Evolutionary conservation across 1,140 invertebrate species (phyloP).

Genomic region (Trichonephila inaurata): DNA sequence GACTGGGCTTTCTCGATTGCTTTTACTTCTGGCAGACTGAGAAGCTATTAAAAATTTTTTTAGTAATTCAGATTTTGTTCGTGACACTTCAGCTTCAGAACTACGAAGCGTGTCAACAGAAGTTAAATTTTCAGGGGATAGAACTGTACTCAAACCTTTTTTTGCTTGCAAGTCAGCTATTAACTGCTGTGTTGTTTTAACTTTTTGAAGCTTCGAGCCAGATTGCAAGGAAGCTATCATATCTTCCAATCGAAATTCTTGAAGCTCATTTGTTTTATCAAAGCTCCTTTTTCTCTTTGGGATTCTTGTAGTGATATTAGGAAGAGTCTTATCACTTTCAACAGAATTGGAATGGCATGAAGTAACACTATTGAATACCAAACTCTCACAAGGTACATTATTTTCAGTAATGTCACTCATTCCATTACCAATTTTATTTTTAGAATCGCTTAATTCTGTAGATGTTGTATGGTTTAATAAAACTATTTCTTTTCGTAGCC

Average conservation of each 20-base stretch:
- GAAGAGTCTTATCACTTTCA: slow-evolving; percentile 39
- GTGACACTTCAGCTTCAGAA: slow-evolving; percentile 80
- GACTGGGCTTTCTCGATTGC: slow-evolving; percentile 69
- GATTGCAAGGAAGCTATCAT: slow-evolving; percentile 81
- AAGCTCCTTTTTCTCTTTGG: slow-evolving; percentile 74
- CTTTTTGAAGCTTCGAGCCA: slow-evolving; percentile 84
- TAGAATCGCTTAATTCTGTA: slow-evolving; percentile 51
- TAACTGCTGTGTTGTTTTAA: slow-evolving; percentile 92
- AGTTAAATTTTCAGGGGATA: slow-evolving; percentile 80
- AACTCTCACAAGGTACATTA: slow-evolving; percentile 77
- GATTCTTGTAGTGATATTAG: slow-evolving; percentile 44
- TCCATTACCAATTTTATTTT: slow-evolving; percentile 61
- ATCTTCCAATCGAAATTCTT: slow-evolving; percentile 84
- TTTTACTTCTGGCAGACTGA: slow-evolving; percentile 66
- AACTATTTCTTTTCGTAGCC: slow-evolving; percentile 83
- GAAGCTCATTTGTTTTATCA: slow-evolving; percentile 80
- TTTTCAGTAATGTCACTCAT: slow-evolving; percentile 53
- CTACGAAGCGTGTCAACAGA: slow-evolving; percentile 80
- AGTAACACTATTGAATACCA: slow-evolving; percentile 78
- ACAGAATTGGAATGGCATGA: slow-evolving; percentile 70
- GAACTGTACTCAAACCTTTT: slow-evolving; percentile 80
- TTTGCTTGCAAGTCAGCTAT: slow-evolving; percentile 88
- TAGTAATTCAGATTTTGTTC: slow-evolving; percentile 84
- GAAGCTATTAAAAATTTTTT: slow-evolving; percentile 83
- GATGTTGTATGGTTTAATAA: slow-evolving; percentile 68